Evolutionary conservation across 2,888 invertebrate species (phyloP).

Genomic region (Yponomeuta plumbellus): DNA sequence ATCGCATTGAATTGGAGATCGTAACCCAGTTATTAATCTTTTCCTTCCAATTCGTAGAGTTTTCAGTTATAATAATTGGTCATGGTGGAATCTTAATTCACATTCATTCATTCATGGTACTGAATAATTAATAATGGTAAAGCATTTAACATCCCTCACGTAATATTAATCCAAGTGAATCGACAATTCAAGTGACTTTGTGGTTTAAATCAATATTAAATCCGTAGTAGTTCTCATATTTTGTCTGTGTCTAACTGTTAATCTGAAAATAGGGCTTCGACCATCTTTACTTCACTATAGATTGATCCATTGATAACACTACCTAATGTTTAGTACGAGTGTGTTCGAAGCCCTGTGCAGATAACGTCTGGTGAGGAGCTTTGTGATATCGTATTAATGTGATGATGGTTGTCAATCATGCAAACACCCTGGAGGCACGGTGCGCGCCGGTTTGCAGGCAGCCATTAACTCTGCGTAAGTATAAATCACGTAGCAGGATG

Average conservation of each 20-base stretch:
- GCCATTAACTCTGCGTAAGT: constrained; percentile 60
- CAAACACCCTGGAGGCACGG: constrained; percentile 61
- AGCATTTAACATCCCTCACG: constrained; percentile 5
- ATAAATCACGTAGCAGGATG: constrained; percentile 62
- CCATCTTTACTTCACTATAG: constrained; percentile 17
- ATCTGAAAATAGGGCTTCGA: constrained; percentile 23
- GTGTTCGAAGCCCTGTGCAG: constrained; percentile 1
- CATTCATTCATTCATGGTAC: constrained; percentile 7
- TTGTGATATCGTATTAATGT: constrained; percentile 57
- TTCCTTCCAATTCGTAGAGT: background rate
- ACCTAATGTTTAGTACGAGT: background rate
- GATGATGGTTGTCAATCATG: constrained; percentile 75
- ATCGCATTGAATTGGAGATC: background rate
- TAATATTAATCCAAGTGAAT: constrained; percentile 3
- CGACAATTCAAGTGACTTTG: background rate
- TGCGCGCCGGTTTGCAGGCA: constrained; percentile 54
- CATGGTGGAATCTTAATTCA: background rate
- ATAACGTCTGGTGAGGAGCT: constrained; percentile 54
- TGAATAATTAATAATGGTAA: constrained; percentile 2
- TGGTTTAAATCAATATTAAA: background rate
- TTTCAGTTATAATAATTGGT: background rate
- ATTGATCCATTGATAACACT: background rate
- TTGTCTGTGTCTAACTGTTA: constrained; percentile 13
- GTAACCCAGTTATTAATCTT: background rate
- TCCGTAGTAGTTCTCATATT: background rate